A percentile compares a stretch with the other conserved stretches of the same genome.
These are phyloP conservation scores for Crematogaster levior DNA, from an alignment of 2,888 invertebrate species.

Conservation along the genomic window DNA sequence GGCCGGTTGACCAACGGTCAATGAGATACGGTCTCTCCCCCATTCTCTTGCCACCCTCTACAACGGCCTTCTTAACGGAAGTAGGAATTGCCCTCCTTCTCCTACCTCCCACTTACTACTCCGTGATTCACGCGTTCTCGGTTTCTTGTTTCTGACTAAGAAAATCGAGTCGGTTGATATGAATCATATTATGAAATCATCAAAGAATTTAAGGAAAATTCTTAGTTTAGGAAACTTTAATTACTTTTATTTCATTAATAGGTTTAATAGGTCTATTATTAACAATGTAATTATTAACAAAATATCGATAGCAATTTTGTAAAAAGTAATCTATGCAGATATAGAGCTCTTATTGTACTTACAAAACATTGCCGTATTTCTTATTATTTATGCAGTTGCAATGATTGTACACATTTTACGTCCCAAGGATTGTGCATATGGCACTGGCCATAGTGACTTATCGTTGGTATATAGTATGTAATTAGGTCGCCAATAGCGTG, in stretches of 20 bases:
- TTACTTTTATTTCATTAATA: not conserved
- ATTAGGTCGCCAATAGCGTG: constrained; percentile 40
- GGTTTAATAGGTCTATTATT: too few species aligned
- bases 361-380: not conserved
- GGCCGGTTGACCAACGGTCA: constrained; percentile 84
- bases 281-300: not conserved
- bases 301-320: not conserved
- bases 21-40: constrained; percentile 84
- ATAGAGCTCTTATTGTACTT: not conserved
- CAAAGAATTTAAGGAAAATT: not conserved
- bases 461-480: constrained; percentile 18
- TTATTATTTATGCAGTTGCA: not conserved
- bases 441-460: constrained; percentile 18
- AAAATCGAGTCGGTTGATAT: not conserved
- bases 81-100: constrained; percentile 72
- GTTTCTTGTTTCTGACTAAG: constrained; percentile 11
- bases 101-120: constrained; percentile 27
- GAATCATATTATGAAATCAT: not conserved
- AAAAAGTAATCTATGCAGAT: not conserved
- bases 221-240: not conserved
- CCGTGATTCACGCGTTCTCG: constrained; percentile 76
- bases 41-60: constrained; percentile 71
- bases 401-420: not conserved
- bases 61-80: constrained; percentile 78
- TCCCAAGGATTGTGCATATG: constrained; percentile 12